Evolutionary conservation across 1,140 invertebrate species (phyloP).

Genomic region (Panonychus citri): DNA sequence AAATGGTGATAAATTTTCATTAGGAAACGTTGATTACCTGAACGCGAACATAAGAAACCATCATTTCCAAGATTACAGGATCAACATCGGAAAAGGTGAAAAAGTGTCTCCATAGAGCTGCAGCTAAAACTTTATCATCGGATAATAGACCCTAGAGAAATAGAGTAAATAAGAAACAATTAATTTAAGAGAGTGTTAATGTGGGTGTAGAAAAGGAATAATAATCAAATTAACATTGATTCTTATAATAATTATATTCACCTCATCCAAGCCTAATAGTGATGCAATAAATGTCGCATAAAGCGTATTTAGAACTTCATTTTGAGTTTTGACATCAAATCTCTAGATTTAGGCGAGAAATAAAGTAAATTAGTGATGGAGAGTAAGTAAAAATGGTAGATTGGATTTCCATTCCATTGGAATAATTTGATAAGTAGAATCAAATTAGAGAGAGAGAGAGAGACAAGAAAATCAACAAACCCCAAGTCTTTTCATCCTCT

Average conservation of each 20-base stretch:
- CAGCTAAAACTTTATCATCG: background rate
- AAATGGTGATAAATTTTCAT: background rate
- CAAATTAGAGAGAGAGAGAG: background rate
- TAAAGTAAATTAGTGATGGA: background rate
- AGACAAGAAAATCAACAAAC: background rate
- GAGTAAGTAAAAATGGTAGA: too few species aligned
- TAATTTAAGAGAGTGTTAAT: background rate
- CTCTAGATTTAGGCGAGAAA: background rate
- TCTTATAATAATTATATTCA: background rate
- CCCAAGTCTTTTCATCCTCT: background rate
- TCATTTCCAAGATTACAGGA: background rate
- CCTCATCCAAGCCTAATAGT: background rate
- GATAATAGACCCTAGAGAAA: background rate
- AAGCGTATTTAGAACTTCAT: background rate
- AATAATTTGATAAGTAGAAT: background rate
- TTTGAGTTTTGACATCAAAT: background rate
- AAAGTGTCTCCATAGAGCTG: background rate
- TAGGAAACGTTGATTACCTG: slow-evolving; percentile 1
- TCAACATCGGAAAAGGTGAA: background rate
- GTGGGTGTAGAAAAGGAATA: background rate
- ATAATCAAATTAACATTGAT: background rate
- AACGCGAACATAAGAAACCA: background rate
- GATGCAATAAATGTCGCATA: background rate
- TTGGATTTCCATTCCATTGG: too few species aligned
- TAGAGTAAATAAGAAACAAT: background rate